These are phyloP conservation scores for Cyrtorhinus lividipennis DNA, from an alignment of 1,140 invertebrate genomes.

Conservation along the genomic window DNA sequence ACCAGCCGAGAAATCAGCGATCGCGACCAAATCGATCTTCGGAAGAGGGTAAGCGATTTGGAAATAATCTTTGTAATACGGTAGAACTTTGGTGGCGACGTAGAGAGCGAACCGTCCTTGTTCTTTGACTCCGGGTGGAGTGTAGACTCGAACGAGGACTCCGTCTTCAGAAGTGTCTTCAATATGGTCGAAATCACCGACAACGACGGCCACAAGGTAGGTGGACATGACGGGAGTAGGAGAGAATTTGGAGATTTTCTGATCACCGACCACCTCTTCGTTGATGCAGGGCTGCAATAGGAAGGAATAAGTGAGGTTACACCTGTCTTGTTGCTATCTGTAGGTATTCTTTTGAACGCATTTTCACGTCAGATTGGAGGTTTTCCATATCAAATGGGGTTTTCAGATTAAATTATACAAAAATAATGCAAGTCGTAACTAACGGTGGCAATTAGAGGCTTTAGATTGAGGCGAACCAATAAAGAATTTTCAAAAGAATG, in stretches of 20 bases:
- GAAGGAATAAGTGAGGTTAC: too few species aligned
- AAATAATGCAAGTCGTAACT: too few species aligned
- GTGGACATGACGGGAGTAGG: slow-evolving; percentile 92
- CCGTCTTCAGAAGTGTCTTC: slow-evolving; percentile 68
- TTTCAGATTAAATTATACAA: too few species aligned
- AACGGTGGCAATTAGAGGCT: too few species aligned
- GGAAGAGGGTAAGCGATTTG: slow-evolving; percentile 88
- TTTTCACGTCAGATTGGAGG: too few species aligned
- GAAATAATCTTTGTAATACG: slow-evolving; percentile 91
- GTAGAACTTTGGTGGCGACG: slow-evolving; percentile 67
- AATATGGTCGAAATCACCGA: slow-evolving; percentile 89
- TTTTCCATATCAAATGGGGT: too few species aligned
- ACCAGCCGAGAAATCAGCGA: slow-evolving; percentile 77
- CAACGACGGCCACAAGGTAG: slow-evolving; percentile 81
- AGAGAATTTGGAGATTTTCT: slow-evolving; percentile 59
- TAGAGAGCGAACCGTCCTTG: slow-evolving; percentile 85
- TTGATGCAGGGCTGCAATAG: slow-evolving; percentile 44
- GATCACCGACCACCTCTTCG: slow-evolving; percentile 35
- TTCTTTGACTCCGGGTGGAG: slow-evolving; percentile 78
- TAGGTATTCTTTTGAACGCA: too few species aligned
- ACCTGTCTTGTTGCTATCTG: too few species aligned
- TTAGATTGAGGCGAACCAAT: too few species aligned
- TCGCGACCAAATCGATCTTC: slow-evolving; percentile 90
- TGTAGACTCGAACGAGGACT: slow-evolving; percentile 77
- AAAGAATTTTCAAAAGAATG: too few species aligned